Percentiles rank a stretch among this genome's conserved stretches.
phyloP scores from a whole-genome alignment of 2,113 vertebrate species.

The Psittacus erithacus region DNA sequence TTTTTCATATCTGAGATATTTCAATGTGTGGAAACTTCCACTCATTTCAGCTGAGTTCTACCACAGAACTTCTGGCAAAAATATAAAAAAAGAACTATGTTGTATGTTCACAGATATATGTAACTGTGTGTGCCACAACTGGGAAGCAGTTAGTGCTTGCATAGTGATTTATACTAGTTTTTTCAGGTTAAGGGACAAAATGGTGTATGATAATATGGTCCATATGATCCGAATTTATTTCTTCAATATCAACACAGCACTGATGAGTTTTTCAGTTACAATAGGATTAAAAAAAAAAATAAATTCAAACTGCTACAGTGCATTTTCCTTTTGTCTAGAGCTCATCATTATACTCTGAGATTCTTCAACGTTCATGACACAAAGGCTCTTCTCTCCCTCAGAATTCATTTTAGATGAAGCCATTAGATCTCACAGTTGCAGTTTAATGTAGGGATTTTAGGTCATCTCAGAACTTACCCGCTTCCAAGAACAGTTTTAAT shows the following conservation, averaged over 20 bases:
- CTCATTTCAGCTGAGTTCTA: background rate
- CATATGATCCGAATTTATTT: background rate
- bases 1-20: background rate
- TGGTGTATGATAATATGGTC: background rate
- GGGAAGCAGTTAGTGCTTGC: background rate
- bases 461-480: constrained; percentile 49
- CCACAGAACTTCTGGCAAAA: background rate
- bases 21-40: background rate
- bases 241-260: background rate
- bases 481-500: constrained; percentile 53
- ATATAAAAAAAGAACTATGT: background rate
- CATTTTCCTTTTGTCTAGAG: background rate
- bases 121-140: background rate
- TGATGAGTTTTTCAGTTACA: background rate
- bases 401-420: constrained; percentile 47
- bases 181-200: background rate
- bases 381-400: constrained; percentile 8
- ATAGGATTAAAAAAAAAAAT: background rate
- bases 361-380: background rate
- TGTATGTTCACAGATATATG: rapidly evolving
- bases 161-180: background rate
- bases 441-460: constrained; percentile 53
- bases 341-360: background rate
- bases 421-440: constrained; percentile 31
- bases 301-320: background rate